Percentiles rank a stretch among this genome's conserved stretches.
These are phyloP conservation scores for Poeciliopsis presidionis DNA, from an alignment of 2,797 vertebrate species.

Conservation along the genomic window DNA sequence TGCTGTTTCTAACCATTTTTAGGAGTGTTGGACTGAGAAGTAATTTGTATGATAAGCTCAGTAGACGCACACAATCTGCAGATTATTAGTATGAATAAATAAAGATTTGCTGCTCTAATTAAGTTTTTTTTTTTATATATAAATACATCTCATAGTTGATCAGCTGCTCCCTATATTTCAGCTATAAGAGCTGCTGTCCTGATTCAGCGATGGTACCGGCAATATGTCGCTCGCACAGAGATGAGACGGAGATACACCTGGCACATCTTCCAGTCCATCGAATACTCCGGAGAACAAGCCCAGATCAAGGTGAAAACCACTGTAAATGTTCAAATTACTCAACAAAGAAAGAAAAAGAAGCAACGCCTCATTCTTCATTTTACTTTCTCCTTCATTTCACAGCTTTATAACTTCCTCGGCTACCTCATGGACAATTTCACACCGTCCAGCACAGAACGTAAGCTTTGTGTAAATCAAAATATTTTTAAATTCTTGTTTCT, in stretches of 20 bases:
- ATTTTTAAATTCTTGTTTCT: not conserved
- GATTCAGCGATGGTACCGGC: slow-evolving; percentile 94
- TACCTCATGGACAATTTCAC: slow-evolving; percentile 94
- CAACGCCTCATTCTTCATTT: not conserved
- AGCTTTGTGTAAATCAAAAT: slow-evolving; percentile 46
- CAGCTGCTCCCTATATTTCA: slow-evolving; percentile 48
- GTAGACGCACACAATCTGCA: not conserved
- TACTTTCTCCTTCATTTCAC: slow-evolving; percentile 26
- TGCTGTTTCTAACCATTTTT: no score
- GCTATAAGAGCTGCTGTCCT: slow-evolving; percentile 88
- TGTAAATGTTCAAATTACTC: not conserved
- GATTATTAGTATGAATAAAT: not conserved
- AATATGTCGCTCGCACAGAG: slow-evolving; percentile 88
- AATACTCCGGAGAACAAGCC: slow-evolving; percentile 93
- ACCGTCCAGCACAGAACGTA: slow-evolving; percentile 88
- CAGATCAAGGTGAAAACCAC: slow-evolving; percentile 87
- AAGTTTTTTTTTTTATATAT: not conserved
- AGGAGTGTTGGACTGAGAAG: no score
- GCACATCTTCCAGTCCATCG: slow-evolving; percentile 96
- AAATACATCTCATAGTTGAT: not conserved
- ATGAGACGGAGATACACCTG: slow-evolving; percentile 92
- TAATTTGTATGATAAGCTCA: no score
- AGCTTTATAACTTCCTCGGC: slow-evolving; percentile 95
- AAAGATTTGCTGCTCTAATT: not conserved
- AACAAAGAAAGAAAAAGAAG: not conserved